Percentiles rank a stretch among this genome's conserved stretches.
phyloP scores from a whole-genome alignment of 2,113 vertebrate species.

The Macrotus californicus region DNA sequence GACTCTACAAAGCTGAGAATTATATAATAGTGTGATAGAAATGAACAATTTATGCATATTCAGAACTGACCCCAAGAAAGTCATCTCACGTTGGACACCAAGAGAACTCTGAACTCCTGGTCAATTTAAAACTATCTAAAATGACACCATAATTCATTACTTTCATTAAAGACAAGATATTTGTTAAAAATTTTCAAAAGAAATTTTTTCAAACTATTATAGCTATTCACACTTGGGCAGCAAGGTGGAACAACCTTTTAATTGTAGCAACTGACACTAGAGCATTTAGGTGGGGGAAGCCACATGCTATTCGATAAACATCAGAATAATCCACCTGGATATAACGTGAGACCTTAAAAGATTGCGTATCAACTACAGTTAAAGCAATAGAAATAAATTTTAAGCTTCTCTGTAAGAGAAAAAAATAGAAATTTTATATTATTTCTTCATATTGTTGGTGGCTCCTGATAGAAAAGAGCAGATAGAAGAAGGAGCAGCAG shows the following conservation, averaged over 20 bases:
- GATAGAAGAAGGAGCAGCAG: not conserved
- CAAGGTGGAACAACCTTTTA: not conserved
- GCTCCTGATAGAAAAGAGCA: not conserved
- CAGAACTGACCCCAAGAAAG: not conserved
- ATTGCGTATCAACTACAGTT: not conserved
- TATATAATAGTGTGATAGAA: not conserved
- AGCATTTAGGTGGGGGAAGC: not conserved
- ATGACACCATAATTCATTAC: not conserved
- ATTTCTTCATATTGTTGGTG: not conserved
- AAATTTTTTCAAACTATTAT: not conserved
- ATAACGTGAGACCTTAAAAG: not conserved
- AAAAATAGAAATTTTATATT: not conserved
- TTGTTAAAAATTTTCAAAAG: not conserved
- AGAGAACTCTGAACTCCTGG: not conserved
- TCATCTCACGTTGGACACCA: not conserved
- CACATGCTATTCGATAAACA: not conserved
- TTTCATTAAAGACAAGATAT: not conserved
- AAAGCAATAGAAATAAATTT: not conserved
- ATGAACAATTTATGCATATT: not conserved
- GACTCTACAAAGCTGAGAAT: not conserved
- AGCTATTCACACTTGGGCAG: not conserved
- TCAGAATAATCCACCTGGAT: not conserved
- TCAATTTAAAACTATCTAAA: not conserved
- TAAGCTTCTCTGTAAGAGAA: not conserved
- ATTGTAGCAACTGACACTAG: not conserved